Base-by-base conservation (phyloP, 2,888 invertebrate genomes). In the Plebejus anna region DNA sequence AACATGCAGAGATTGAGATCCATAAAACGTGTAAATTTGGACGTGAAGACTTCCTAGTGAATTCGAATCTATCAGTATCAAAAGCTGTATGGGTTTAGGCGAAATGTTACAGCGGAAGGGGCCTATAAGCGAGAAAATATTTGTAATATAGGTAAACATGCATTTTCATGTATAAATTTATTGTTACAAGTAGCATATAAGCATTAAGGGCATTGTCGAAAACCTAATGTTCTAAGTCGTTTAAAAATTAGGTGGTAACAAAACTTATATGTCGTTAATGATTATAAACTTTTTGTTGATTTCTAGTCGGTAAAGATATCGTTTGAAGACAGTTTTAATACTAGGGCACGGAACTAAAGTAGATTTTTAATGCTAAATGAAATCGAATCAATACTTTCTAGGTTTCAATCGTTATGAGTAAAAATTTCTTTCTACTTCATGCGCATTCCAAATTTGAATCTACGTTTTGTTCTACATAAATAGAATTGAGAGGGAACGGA, bases 371-470 rank as follows among this genome's bases (percentile, higher is more conserved):
- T 66, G 13, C 11, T 22, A 5, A 66, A 66, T 66, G 66, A 66
- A 66, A 66, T 66, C 32, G 61, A 66, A 36, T 36, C 11, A 16
- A 9, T 36, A 5, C 32, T 32, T 4, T 66, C 32, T 66, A 66
- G 1, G 32, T 5, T 66, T 66, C 13, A 36, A 32, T 66, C 0
- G 32, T 66, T 66, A 72, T 51, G 36, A 47, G 73, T 72, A 38
- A 71, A 71, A 72, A n/a, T 66, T 76, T 73, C n/a, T 51, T 38
- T 70, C 71, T 77, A 78, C 36, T 76, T 75, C 84, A 85, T 85
- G 85, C 85, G 80, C 83, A 83, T 84, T 84, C 84, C 81, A 76
- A 79, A 79, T 79, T 76, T 78, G 76, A 75, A 81, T 80, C 83
- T 85, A 85, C 80, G 11, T 66, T 59, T 59, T 66, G 28, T 66